Conservation (phyloP, 1,140 invertebrate species). For the Pogonomyrmex californicus region DNA sequence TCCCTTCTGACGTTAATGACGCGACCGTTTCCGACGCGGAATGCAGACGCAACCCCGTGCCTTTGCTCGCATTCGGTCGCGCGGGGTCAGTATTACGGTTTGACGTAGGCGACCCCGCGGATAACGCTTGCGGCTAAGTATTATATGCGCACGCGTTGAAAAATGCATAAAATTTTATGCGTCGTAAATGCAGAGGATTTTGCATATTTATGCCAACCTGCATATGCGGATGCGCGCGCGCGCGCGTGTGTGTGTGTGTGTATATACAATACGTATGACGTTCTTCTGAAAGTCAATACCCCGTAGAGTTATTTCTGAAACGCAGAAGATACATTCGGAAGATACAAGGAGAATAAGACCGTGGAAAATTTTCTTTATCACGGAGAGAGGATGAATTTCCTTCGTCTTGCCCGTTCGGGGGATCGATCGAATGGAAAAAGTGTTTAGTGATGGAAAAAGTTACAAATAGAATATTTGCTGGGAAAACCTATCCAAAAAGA, state of each 20-base stretch:
- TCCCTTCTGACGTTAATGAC: conserved; percentile 7
- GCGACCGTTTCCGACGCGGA: neutral
- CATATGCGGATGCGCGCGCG: neutral
- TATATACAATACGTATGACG: neutral
- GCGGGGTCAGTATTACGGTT: conserved; percentile 19
- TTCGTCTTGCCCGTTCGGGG: neutral
- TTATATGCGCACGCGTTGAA: conserved; percentile 28
- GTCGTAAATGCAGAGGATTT: conserved; percentile 30
- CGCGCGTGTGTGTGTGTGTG: too few relatives aligned
- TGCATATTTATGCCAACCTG: conserved; percentile 28
- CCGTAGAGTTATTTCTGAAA: conserved; percentile 28
- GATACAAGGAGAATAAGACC: neutral
- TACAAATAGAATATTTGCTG: neutral
- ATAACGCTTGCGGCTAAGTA: conserved; percentile 8
- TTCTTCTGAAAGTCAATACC: conserved; percentile 17
- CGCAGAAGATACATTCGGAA: neutral
- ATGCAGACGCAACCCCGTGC: neutral
- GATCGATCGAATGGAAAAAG: neutral
- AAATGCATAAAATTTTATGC: conserved; percentile 49
- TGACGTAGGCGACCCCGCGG: neutral
- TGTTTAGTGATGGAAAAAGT: neutral
- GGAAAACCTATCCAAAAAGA: neutral
- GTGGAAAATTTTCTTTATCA: neutral
- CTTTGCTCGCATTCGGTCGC: neutral
- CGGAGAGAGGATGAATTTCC: neutral